These are phyloP conservation scores for Urosaurus nigricauda DNA, from an alignment of 2,797 vertebrate genomes.

Conservation along the genomic window DNA sequence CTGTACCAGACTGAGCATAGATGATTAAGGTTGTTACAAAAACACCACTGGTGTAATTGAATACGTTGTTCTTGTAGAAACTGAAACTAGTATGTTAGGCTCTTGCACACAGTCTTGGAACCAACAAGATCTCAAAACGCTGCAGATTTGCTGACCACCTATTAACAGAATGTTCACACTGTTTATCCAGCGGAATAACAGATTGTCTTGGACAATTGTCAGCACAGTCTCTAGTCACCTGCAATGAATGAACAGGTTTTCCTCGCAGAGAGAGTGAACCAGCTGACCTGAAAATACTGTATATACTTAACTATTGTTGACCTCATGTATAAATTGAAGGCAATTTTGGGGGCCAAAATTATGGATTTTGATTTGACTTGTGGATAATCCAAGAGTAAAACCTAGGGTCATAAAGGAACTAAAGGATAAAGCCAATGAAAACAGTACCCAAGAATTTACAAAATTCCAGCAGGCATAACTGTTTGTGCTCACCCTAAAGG, in stretches of 20 bases:
- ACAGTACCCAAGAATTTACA: too few relatives aligned
- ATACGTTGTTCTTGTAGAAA: neutral
- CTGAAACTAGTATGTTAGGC: neutral
- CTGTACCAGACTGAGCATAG: neutral
- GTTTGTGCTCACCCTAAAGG: too few relatives aligned
- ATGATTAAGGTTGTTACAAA: neutral
- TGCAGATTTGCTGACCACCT: neutral
- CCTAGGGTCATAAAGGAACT: too few relatives aligned
- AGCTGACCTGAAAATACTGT: neutral
- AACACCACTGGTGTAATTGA: neutral
- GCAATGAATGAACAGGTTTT: neutral
- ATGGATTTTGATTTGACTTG: too few relatives aligned
- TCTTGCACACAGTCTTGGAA: neutral
- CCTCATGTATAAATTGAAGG: too few relatives aligned
- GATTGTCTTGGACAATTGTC: neutral
- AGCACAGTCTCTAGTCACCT: neutral
- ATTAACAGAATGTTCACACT: neutral
- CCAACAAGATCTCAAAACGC: neutral
- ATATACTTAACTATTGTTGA: too few relatives aligned
- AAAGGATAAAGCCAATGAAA: too few relatives aligned
- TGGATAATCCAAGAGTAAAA: too few relatives aligned
- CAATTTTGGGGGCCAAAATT: too few relatives aligned
- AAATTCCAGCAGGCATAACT: too few relatives aligned
- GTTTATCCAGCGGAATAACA: neutral
- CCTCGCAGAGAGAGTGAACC: neutral